These are phyloP conservation scores for Pelagia noctiluca DNA, from an alignment of 30 jellyfish, hydroid and myxozoan species.

Conservation along the genomic window DNA sequence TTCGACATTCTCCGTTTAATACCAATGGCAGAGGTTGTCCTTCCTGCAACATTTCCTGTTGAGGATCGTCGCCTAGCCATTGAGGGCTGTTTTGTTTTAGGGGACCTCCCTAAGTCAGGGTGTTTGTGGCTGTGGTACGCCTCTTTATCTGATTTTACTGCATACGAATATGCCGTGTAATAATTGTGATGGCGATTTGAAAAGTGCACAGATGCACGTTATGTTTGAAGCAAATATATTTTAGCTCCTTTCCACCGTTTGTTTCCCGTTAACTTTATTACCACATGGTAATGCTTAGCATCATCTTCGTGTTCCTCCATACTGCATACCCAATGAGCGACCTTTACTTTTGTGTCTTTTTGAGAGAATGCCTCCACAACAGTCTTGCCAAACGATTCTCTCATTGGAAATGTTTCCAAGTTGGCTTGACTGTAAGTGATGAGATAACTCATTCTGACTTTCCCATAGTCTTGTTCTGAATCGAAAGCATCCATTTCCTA, in stretches of 20 bases:
- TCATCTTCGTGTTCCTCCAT: constrained; percentile 22
- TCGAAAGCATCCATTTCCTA: too few species aligned
- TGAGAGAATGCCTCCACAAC: constrained; percentile 8
- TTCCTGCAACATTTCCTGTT: neutral
- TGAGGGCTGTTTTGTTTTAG: constrained; percentile 28
- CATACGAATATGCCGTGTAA: constrained; percentile 44
- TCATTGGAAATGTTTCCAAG: too few species aligned
- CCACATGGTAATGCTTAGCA: constrained; percentile 21
- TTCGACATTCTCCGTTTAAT: constrained; percentile 15
- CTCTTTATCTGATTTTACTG: neutral
- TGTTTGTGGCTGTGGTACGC: constrained; percentile 35
- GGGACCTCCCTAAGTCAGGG: constrained; percentile 45
- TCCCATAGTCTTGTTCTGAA: too few species aligned
- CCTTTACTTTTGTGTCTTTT: neutral
- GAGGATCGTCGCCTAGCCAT: constrained; percentile 23
- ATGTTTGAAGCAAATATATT: neutral
- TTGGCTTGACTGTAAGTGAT: too few species aligned
- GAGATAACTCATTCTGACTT: too few species aligned
- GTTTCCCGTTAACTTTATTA: neutral
- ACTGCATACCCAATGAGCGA: constrained; percentile 40
- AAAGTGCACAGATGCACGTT: constrained; percentile 11
- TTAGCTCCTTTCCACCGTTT: constrained; percentile 18
- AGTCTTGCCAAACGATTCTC: constrained; percentile 23
- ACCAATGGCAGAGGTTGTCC: neutral
- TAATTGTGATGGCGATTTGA: constrained; percentile 13